These are phyloP conservation scores for Acrocephalus scirpaceus DNA, from an alignment of 2,797 vertebrate genomes.

Conservation along the genomic window DNA sequence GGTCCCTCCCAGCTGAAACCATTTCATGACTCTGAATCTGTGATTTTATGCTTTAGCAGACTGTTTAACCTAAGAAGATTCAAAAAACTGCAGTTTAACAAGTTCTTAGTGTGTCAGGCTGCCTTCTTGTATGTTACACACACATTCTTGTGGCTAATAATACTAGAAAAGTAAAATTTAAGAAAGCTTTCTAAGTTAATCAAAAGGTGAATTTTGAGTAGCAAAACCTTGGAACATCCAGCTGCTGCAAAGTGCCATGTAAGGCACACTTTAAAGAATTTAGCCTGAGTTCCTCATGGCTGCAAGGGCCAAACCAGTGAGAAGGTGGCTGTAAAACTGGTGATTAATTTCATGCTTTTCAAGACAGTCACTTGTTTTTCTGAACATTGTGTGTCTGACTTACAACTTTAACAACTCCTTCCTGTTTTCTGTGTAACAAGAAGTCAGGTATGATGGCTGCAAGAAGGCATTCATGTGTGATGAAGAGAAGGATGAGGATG, in stretches of 20 bases:
- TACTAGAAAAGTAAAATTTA: not conserved
- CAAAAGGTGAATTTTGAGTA: not conserved
- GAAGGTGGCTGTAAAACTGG: not conserved
- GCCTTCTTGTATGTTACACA: not conserved
- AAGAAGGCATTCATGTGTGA: accelerated
- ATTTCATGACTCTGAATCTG: too few species aligned
- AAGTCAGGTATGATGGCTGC: not conserved
- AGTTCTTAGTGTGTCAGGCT: not conserved
- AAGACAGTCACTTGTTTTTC: not conserved
- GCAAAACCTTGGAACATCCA: not conserved
- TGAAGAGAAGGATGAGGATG: not conserved
- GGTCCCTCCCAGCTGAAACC: not conserved
- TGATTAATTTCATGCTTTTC: not conserved
- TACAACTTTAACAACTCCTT: not conserved
- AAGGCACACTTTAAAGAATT: not conserved
- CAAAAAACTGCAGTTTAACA: not conserved
- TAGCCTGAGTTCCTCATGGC: not conserved
- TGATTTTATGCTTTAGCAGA: not conserved
- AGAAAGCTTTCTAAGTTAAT: not conserved
- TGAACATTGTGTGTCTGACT: accelerated
- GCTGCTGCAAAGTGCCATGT: not conserved
- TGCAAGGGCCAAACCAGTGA: accelerated
- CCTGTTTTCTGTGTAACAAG: not conserved
- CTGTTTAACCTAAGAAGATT: not conserved
- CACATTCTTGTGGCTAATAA: not conserved